Evolutionary conservation across 2,113 vertebrate species (phyloP).

Genomic region (Grus americana): DNA sequence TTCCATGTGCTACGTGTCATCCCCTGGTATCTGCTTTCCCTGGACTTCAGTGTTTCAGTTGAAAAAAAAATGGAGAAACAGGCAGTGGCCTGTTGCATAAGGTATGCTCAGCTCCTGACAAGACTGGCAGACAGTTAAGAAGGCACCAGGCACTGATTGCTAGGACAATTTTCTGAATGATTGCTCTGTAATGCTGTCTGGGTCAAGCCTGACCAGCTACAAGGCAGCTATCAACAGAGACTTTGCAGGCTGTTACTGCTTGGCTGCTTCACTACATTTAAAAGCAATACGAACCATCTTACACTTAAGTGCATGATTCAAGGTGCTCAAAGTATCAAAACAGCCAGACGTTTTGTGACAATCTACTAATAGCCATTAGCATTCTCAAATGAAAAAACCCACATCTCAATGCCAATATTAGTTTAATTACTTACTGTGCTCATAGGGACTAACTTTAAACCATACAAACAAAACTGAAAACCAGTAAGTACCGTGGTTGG

Average conservation of each 20-base stretch:
- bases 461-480: slow-evolving; percentile 19
- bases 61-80: background rate
- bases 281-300: background rate
- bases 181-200: background rate
- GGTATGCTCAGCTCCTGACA: background rate
- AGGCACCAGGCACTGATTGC: background rate
- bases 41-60: background rate
- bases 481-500: background rate
- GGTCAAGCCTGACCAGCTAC: background rate
- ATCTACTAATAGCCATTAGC: background rate
- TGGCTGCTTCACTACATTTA: background rate
- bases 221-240: background rate
- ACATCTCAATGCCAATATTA: background rate
- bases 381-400: background rate
- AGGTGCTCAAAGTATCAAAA: background rate
- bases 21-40: background rate
- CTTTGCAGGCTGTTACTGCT: background rate
- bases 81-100: background rate
- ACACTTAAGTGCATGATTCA: background rate
- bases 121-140: background rate
- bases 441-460: slow-evolving; percentile 16
- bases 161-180: background rate
- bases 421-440: slow-evolving; percentile 40
- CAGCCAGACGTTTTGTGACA: background rate
- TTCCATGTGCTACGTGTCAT: background rate